Conservation (phyloP, 2,113 vertebrate genomes). For the Halcyon malimbica region DNA sequence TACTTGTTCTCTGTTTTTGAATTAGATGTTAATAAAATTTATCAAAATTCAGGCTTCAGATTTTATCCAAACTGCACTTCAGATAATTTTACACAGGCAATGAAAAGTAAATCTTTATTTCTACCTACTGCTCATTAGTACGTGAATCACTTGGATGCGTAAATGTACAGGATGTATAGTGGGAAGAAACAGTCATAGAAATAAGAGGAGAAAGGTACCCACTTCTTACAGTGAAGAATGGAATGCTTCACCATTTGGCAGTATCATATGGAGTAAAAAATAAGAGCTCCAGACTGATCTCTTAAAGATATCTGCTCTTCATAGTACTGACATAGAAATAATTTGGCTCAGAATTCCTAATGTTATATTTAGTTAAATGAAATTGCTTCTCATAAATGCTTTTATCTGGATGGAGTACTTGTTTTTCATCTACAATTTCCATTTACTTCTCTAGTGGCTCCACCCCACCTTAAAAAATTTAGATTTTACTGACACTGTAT, state of each 20-base stretch:
- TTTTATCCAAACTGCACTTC: background rate
- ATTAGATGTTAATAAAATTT: background rate
- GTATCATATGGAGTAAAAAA: background rate
- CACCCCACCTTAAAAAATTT: background rate
- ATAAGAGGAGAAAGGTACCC: background rate
- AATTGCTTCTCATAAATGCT: background rate
- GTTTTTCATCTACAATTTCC: background rate
- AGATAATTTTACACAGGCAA: background rate
- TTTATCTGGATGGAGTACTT: background rate
- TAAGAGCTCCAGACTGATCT: background rate
- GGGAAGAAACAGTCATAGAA: background rate
- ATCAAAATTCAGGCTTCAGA: background rate
- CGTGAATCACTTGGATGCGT: background rate
- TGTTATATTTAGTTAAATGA: background rate
- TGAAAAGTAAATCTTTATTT: background rate
- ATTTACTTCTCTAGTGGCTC: background rate
- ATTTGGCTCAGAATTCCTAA: background rate
- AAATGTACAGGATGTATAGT: fast-evolving
- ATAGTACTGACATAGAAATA: background rate
- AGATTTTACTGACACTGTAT: background rate
- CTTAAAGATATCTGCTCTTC: background rate
- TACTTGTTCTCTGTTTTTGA: background rate
- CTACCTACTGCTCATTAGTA: background rate
- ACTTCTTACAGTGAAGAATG: background rate
- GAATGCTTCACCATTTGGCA: background rate